These are phyloP conservation scores for Malacosoma neustria DNA, from an alignment of 2,888 invertebrate species.

Conservation along the genomic window DNA sequence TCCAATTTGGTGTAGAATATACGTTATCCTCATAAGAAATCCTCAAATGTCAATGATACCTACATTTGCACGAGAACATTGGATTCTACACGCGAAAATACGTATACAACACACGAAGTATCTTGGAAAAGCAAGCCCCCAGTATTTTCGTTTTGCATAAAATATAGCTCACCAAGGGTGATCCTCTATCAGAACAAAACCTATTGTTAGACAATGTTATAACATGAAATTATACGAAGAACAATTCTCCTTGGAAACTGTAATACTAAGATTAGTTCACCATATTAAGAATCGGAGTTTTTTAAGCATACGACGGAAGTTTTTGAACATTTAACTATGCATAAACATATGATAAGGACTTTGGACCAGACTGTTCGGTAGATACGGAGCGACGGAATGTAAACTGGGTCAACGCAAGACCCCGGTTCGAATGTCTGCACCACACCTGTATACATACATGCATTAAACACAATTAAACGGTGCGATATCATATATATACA, in stretches of 20 bases:
- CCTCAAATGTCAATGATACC: neutral
- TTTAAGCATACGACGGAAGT: too few relatives aligned
- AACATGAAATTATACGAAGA: neutral
- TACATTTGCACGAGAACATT: neutral
- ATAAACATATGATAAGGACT: too few relatives aligned
- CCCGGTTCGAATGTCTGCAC: constrained; percentile 18
- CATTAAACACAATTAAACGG: too few relatives aligned
- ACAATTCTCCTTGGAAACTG: neutral
- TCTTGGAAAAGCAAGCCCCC: neutral
- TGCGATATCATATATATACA: too few relatives aligned
- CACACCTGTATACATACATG: constrained; percentile 21
- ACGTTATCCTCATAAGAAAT: neutral
- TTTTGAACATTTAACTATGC: constrained; percentile 13
- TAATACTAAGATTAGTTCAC: neutral
- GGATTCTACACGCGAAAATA: neutral
- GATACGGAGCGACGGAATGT: constrained; percentile 18
- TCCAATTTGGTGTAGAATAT: neutral
- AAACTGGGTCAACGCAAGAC: constrained; percentile 28
- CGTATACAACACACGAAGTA: neutral
- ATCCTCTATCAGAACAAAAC: neutral
- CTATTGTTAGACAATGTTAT: neutral
- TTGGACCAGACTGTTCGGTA: constrained; percentile 10
- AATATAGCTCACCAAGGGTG: neutral
- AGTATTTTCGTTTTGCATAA: neutral
- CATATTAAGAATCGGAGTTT: neutral